Evolutionary conservation across 2,113 vertebrate species (phyloP).

Genomic region (Semnornis frantzii): DNA sequence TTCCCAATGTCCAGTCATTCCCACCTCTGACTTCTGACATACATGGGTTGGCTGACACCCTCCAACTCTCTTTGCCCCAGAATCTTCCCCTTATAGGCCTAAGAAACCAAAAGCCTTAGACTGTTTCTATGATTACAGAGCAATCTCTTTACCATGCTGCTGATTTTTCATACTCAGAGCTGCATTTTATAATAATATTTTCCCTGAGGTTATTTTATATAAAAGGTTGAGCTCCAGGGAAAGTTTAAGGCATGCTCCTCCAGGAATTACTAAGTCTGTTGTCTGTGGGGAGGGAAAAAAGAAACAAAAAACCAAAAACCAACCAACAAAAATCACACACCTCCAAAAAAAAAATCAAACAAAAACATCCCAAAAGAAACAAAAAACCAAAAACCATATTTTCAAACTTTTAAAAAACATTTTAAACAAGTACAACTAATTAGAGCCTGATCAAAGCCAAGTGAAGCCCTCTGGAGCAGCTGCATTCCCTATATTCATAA

Average conservation of each 20-base stretch:
- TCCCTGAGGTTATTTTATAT: conserved; percentile 1
- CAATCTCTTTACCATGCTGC: background rate
- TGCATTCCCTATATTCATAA: conserved; percentile 23
- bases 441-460: conserved; percentile 56
- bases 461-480: conserved; percentile 34
- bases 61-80: background rate
- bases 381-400: background rate
- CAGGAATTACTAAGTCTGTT: conserved; percentile 29
- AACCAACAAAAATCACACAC: too few species aligned
- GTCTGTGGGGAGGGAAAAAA: background rate
- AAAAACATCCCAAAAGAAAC: too few species aligned
- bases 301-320: too few species aligned
- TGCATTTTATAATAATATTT: background rate
- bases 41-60: background rate
- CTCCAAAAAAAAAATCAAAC: too few species aligned
- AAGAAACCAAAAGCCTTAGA: background rate
- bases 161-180: background rate
- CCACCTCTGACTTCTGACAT: background rate
- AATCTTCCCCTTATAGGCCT: background rate
- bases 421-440: conserved; percentile 48
- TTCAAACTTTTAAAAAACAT: conserved; percentile 26
- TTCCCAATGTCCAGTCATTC: background rate
- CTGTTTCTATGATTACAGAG: background rate
- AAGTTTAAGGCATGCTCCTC: conserved; percentile 4
- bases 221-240: conserved; percentile 26